Base-by-base conservation (phyloP, 2,888 invertebrate species). In the Drosophila rubida region DNA sequence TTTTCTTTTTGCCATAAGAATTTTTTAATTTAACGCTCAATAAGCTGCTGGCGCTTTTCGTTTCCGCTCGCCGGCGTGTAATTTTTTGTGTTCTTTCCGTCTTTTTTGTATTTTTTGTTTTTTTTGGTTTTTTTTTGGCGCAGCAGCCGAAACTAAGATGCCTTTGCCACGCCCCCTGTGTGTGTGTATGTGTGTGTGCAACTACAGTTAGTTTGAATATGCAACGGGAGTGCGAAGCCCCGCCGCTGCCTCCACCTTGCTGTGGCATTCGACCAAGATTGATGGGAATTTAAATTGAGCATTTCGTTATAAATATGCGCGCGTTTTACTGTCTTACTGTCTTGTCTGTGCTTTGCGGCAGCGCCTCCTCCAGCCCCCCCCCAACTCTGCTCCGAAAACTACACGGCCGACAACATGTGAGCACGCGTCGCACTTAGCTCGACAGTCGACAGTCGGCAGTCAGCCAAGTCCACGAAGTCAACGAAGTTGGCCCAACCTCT, bases 231-330 rank as follows among this genome's bases (percentile, higher is more conserved):
- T 62, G 62, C 49, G 48, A 59, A 32, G 25, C 27, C 49, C 49
- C 23, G 69, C 59, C 55, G 16, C 51, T 6, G 0, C 4, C 19
- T 5, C 51, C 2, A 2, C 23, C 35, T 16, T 30, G 7, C 7
- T 70, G 72, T 72, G 69, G 75, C 69, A 77, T 78, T 86, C 76
- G 64, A 84, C 80, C 78, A 87, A 78, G 85, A 88, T 87, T 87
- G 88, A 88, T 87, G 88, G 81, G 89, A 88, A 89, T 88, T 89
- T 89, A 89, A 88, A 89, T 88, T 89, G 84, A 88, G 86, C 83
- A 85, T 85, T 87, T 89, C 86, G 89, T 85, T 87, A 89, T 89
- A 89, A 87, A 87, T 87, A 87, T 86, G 86, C 79, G 77, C 85
- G 85, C 87, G 77, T 78, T 83, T 86, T 70, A 88, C 88, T 83